A percentile compares a stretch with the other conserved stretches of the same genome.
Conservation (phyloP, 2,888 invertebrate genomes). For the Bimastos eiseni region DNA sequence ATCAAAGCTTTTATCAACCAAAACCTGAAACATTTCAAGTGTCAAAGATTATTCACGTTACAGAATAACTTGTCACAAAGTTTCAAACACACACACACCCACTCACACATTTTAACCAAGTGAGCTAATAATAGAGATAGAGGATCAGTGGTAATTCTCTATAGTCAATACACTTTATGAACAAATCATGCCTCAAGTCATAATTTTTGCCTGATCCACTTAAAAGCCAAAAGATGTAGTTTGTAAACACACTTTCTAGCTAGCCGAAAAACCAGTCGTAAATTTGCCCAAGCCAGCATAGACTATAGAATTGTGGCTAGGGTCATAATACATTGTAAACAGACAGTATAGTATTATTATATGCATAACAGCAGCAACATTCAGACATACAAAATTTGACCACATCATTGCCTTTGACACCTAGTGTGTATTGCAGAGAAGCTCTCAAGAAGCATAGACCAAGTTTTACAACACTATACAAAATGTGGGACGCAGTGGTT, state of each 20-base stretch:
- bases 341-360: too few species aligned
- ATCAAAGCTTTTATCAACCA: slow-evolving; percentile 60
- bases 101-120: not conserved
- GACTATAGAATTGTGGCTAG: too few species aligned
- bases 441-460: not conserved
- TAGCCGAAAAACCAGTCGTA: too few species aligned
- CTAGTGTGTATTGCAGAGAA: not conserved
- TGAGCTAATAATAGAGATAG: not conserved
- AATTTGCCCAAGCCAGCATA: too few species aligned
- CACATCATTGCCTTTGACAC: not conserved
- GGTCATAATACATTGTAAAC: too few species aligned
- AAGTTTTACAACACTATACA: not conserved
- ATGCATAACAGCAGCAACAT: not conserved
- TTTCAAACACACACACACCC: slow-evolving; percentile 33
- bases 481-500: too few species aligned
- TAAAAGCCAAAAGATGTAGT: too few species aligned
- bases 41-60: not conserved
- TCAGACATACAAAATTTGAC: not conserved
- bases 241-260: too few species aligned
- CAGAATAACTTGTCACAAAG: not conserved
- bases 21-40: slow-evolving; percentile 49
- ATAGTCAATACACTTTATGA: too few species aligned
- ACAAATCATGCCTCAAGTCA: too few species aligned
- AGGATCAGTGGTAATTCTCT: too few species aligned
- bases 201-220: too few species aligned